phyloP scores from a whole-genome alignment of 2,797 vertebrate genomes.

The Coregonus suidteri region DNA sequence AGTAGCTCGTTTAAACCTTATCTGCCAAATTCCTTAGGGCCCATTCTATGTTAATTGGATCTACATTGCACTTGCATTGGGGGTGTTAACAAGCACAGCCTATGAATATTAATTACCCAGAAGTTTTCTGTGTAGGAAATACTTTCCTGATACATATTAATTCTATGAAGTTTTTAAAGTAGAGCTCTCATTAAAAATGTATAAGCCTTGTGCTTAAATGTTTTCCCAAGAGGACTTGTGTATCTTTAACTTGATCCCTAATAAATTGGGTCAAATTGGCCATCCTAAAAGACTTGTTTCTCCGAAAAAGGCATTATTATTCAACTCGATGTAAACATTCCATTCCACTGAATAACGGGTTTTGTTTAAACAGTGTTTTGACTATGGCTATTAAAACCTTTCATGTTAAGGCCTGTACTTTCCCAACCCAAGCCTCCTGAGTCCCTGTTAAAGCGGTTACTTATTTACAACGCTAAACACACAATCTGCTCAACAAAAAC shows the following conservation, averaged over 20 bases:
- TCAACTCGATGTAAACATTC: slow-evolving; percentile 70
- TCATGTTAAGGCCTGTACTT: slow-evolving; percentile 61
- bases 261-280: slow-evolving; percentile 78
- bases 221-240: slow-evolving; percentile 74
- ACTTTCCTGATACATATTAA: slow-evolving; percentile 89
- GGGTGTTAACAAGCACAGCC: slow-evolving; percentile 88
- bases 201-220: slow-evolving; percentile 75
- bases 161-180: slow-evolving; percentile 88
- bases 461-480: slow-evolving; percentile 77
- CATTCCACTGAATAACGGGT: slow-evolving; percentile 47
- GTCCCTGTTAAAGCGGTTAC: slow-evolving; percentile 69
- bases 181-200: slow-evolving; percentile 85
- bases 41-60: slow-evolving; percentile 81
- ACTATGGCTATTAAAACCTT: slow-evolving; percentile 67
- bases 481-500: slow-evolving; percentile 72
- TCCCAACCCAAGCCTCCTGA: slow-evolving; percentile 59
- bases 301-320: slow-evolving; percentile 66
- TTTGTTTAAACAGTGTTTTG: slow-evolving; percentile 60
- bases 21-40: slow-evolving; percentile 85
- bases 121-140: slow-evolving; percentile 86
- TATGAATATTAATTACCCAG: slow-evolving; percentile 93
- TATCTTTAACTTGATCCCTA: slow-evolving; percentile 77
- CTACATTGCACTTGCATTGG: slow-evolving; percentile 84
- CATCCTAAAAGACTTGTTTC: slow-evolving; percentile 58
- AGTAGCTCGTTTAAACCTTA: slow-evolving; percentile 84